Percentiles rank a stretch among this genome's conserved stretches.
Conservation (phyloP, 2,888 invertebrate genomes). For the Zeuzera pyrina region DNA sequence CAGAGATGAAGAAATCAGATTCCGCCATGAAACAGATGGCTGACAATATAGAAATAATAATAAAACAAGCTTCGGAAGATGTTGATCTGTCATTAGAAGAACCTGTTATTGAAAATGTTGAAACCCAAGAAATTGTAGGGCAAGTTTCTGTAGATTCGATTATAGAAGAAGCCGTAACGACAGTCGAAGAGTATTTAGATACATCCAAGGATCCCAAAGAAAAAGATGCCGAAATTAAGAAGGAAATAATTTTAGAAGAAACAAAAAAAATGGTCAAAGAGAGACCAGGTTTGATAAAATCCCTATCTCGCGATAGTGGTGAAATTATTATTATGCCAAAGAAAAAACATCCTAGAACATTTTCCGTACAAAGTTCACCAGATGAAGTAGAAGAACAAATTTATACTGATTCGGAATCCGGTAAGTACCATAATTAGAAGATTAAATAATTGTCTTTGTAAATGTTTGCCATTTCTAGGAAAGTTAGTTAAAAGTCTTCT, state of each 20-base stretch:
- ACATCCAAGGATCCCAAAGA: conserved; percentile 33
- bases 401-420: conserved; percentile 69
- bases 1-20: conserved; percentile 58
- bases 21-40: conserved; percentile 70
- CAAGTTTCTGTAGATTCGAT: conserved; percentile 63
- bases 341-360: conserved; percentile 61
- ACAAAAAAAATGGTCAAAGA: conserved; percentile 43
- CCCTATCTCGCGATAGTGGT: conserved; percentile 62
- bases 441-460: not conserved
- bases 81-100: conserved; percentile 57
- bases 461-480: not conserved
- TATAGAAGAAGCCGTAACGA: conserved; percentile 59
- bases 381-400: conserved; percentile 71
- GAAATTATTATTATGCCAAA: conserved; percentile 63
- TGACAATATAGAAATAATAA: conserved; percentile 66
- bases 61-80: conserved; percentile 66
- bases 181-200: conserved; percentile 53
- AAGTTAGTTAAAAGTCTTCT: conserved; percentile 1
- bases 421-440: conserved; percentile 24
- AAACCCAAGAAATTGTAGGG: conserved; percentile 37
- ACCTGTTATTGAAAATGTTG: conserved; percentile 27
- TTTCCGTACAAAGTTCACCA: conserved; percentile 68
- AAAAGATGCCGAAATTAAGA: conserved; percentile 35
- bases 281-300: conserved; percentile 56
- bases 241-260: conserved; percentile 41